A percentile compares a stretch with the other conserved stretches of the same genome.
Conservation (phyloP, 2,888 invertebrate species). For the Ornithoptera priamus region DNA sequence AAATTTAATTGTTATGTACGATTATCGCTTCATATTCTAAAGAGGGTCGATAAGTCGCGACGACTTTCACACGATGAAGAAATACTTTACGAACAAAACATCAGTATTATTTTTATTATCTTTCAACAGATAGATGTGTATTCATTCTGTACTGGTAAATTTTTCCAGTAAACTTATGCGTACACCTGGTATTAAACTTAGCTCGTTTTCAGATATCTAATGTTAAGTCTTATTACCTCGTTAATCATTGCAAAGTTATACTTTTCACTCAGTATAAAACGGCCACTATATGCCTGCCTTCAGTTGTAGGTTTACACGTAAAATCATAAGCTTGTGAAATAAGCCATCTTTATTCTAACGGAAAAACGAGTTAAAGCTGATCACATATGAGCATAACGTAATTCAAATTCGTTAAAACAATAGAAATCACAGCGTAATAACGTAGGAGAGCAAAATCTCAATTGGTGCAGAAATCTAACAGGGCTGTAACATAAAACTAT, state of each 20-base stretch:
- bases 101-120: conserved; percentile 18
- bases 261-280: too few relatives aligned
- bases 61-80: conserved; percentile 67
- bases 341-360: neutral
- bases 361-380: neutral
- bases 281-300: too few relatives aligned
- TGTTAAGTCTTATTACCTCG: too few relatives aligned
- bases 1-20: conserved; percentile 67
- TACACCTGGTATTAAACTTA: too few relatives aligned
- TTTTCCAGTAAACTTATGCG: too few relatives aligned
- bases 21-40: conserved; percentile 57
- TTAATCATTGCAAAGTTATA: too few relatives aligned
- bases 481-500: conserved; percentile 56
- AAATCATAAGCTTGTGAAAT: neutral
- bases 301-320: neutral
- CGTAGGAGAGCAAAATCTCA: conserved; percentile 8
- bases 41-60: conserved; percentile 56
- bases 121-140: neutral
- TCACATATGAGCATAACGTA: neutral
- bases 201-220: too few relatives aligned
- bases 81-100: conserved; percentile 39
- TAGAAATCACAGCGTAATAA: conserved; percentile 11
- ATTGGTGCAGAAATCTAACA: conserved; percentile 33
- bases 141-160: too few relatives aligned
- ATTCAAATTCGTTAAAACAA: conserved; percentile 5